These are phyloP conservation scores for Drosophila busckii DNA, from an alignment of 1,140 invertebrate genomes.

Conservation along the genomic window DNA sequence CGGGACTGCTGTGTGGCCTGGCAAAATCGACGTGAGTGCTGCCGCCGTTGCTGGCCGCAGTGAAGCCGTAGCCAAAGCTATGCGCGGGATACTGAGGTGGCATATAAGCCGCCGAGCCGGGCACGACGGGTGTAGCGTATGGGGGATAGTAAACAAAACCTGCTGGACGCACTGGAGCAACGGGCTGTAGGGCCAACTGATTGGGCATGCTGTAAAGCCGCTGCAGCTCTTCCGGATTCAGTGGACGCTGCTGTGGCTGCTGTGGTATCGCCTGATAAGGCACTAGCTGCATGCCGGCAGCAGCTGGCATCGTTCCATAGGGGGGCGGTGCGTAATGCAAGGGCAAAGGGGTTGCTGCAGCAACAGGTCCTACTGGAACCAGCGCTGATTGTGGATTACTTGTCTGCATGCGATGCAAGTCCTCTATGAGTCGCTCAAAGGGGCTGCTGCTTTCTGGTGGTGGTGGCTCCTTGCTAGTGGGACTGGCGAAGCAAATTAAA, in stretches of 20 bases:
- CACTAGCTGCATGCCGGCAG: slow-evolving; percentile 58
- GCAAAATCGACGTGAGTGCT: slow-evolving; percentile 51
- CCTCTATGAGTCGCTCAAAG: slow-evolving; percentile 81
- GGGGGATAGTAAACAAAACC: slow-evolving; percentile 54
- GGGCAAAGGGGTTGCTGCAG: slow-evolving; percentile 37
- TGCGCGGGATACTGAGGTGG: slow-evolving; percentile 65
- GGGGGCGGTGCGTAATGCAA: slow-evolving; percentile 25
- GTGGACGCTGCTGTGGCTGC: slow-evolving; percentile 52
- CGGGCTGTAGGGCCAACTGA: slow-evolving; percentile 51
- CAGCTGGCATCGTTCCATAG: slow-evolving; percentile 34
- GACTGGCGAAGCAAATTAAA: slow-evolving; percentile 85
- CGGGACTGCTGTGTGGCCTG: slow-evolving; percentile 30
- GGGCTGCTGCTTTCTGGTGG: slow-evolving; percentile 64
- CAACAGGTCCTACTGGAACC: slow-evolving; percentile 61
- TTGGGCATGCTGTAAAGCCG: slow-evolving; percentile 71
- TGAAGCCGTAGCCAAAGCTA: slow-evolving; percentile 32
- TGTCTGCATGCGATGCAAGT: slow-evolving; percentile 80
- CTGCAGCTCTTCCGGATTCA: slow-evolving; percentile 65
- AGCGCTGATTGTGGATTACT: slow-evolving; percentile 56
- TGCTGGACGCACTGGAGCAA: slow-evolving; percentile 27
- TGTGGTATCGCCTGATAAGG: slow-evolving; percentile 47
- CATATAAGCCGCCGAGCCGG: slow-evolving; percentile 62
- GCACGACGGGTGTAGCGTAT: slow-evolving; percentile 52
- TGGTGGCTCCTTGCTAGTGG: slow-evolving; percentile 79
- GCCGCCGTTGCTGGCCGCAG: slow-evolving; percentile 2